Percentiles rank a stretch among this genome's conserved stretches.
Evolutionary conservation across 2,888 invertebrate genomes (phyloP).

Genomic region (Argyresthia goedartella): DNA sequence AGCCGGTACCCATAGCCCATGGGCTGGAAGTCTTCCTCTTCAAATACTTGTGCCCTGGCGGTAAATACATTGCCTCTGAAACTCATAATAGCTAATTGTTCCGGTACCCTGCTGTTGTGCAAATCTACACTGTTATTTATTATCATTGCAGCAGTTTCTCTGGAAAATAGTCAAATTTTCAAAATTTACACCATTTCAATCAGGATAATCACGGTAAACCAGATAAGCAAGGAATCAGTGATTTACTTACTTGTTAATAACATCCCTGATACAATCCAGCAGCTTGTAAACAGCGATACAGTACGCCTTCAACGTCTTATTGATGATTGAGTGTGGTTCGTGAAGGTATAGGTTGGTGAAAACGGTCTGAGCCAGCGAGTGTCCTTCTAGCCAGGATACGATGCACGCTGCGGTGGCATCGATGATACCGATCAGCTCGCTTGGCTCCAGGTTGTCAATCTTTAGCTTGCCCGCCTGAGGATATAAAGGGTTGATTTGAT

Average conservation of each 20-base stretch:
- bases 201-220: no score
- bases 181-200: no score
- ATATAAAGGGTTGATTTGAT: neutral
- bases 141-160: no score
- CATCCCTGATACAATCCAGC: conserved; percentile 89
- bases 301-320: conserved; percentile 87
- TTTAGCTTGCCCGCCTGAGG: conserved; percentile 82
- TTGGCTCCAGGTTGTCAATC: conserved; percentile 79
- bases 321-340: conserved; percentile 86
- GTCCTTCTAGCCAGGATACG: conserved; percentile 98
- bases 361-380: conserved; percentile 95
- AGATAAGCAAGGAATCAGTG: no score
- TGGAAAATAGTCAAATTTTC: no score
- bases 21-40: conserved; percentile 97
- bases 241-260: conserved; percentile 81
- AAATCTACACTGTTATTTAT: no score
- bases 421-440: conserved; percentile 92
- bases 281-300: conserved; percentile 90
- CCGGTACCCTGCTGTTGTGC: no score
- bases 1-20: conserved; percentile 91
- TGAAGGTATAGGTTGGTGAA: conserved; percentile 97
- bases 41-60: conserved; percentile 84
- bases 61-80: neutral
- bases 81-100: neutral
- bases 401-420: conserved; percentile 95